Evolutionary conservation across 1,140 invertebrate species (phyloP), one percentile per base, ranked within the genome.

Genomic region (Acromyrmex heyeri): DNA sequence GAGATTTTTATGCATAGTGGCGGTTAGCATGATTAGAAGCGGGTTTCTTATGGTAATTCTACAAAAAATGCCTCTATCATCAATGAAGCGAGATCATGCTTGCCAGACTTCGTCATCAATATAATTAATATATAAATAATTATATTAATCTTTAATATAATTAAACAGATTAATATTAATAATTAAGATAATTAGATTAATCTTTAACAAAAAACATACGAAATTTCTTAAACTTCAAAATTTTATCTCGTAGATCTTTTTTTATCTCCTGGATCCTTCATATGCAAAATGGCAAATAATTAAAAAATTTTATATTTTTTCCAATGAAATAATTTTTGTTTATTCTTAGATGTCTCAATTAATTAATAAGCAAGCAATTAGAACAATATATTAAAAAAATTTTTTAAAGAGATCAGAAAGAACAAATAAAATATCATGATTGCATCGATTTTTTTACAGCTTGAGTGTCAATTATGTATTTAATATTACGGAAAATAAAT

Each of bases 21-120:
- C 34, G 24, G 7, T 72, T 72, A 72, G 69, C 69, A 72, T 27
- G 24, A 53, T 72, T 72, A 72, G 44, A 72, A 72, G 53, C 44
- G 16, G 1, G 14, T 72, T 53, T 72, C 16, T 16, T 72, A 72
- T 30, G 69, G 44, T 72, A 53, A 72, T 72, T 16, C 44, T 8
- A 72, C 69, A 50, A 69, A 69, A 64, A 72, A 53, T 72, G 8
- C 24, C 18, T 72, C 7, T 72, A 72, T 72, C 67, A 70, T 70
- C 16, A 27, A 72, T 16, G 7, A 72, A 50, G 16, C 69, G 12
- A 50, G 34, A 44, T 72, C 69, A 18, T 53, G 5, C 34, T 67
- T n/a, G 24, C 44, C 50, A 27, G 12, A 12, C 24, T 16, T 30
- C 48, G 14, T 16, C 12, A 7, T 24, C 67, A 24, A 24, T 24